Percentiles rank a stretch among this genome's conserved stretches.
Conservation (phyloP, 1,140 invertebrate genomes). For the Megalonaias nervosa region DNA sequence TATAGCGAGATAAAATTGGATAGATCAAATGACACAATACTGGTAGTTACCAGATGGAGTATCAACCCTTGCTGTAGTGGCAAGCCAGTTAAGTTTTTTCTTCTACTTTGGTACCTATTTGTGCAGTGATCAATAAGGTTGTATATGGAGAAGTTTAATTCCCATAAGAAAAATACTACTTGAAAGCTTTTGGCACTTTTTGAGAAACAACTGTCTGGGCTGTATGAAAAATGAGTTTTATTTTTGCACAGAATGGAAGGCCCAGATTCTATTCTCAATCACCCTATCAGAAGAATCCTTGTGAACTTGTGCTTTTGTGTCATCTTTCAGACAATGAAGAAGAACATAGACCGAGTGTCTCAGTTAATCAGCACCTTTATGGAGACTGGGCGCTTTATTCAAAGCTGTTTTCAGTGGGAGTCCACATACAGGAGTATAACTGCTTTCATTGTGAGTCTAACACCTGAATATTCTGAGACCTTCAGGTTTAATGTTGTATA, state of each 20-base stretch:
- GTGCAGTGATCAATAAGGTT: too few species aligned
- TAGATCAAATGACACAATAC: too few species aligned
- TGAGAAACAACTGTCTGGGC: too few species aligned
- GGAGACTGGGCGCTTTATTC: constrained; percentile 91
- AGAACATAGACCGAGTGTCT: constrained; percentile 94
- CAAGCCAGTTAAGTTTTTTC: too few species aligned
- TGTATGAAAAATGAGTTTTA: too few species aligned
- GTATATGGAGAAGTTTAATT: too few species aligned
- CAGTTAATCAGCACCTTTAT: constrained; percentile 90
- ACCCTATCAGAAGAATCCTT: background rate
- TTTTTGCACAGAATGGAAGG: background rate
- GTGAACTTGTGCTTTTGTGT: background rate
- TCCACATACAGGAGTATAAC: constrained; percentile 89
- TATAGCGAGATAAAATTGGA: too few species aligned
- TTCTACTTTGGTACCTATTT: too few species aligned
- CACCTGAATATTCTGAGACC: background rate
- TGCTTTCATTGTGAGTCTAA: constrained; percentile 81
- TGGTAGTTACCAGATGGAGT: too few species aligned
- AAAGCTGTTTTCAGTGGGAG: constrained; percentile 99
- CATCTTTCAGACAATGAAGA: constrained; percentile 82
- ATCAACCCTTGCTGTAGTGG: too few species aligned
- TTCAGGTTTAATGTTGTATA: background rate
- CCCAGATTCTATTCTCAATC: background rate
- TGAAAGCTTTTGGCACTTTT: too few species aligned
- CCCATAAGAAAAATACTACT: too few species aligned